Evolutionary conservation across 2,113 vertebrate species (phyloP).

Genomic region (Anhinga rufa): DNA sequence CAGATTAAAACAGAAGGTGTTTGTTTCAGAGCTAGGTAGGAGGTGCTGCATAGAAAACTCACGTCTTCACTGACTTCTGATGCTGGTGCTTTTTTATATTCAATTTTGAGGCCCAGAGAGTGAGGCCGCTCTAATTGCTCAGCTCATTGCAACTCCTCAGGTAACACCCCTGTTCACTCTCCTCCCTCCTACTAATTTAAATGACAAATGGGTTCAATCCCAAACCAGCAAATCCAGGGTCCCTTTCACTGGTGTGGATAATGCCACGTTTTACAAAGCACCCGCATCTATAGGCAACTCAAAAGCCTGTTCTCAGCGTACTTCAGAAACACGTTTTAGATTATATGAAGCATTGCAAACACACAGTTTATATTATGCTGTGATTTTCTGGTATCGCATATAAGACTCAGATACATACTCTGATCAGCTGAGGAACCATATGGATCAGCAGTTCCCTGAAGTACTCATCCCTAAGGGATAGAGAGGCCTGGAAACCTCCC

Average conservation of each 20-base stretch:
- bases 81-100: background rate
- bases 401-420: background rate
- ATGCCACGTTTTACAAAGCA: background rate
- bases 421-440: background rate
- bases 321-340: background rate
- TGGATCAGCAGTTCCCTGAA: background rate
- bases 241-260: too few relatives aligned
- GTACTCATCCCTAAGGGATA: background rate
- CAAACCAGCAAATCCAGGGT: background rate
- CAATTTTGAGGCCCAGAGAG: background rate
- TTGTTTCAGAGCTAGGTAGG: background rate
- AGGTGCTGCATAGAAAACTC: constrained; percentile 26
- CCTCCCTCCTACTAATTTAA: background rate
- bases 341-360: background rate
- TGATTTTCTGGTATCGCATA: background rate
- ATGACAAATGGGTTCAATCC: background rate
- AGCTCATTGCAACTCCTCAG: background rate
- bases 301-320: background rate
- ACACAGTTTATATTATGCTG: background rate
- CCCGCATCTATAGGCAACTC: background rate
- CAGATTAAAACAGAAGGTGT: constrained; percentile 32
- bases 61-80: background rate
- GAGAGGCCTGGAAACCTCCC: background rate
- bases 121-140: background rate
- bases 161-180: background rate